Evolutionary conservation across 2,888 invertebrate genomes (phyloP), one percentile per base, ranked within the genome.

Genomic region (Ectropis crepuscularia): DNA sequence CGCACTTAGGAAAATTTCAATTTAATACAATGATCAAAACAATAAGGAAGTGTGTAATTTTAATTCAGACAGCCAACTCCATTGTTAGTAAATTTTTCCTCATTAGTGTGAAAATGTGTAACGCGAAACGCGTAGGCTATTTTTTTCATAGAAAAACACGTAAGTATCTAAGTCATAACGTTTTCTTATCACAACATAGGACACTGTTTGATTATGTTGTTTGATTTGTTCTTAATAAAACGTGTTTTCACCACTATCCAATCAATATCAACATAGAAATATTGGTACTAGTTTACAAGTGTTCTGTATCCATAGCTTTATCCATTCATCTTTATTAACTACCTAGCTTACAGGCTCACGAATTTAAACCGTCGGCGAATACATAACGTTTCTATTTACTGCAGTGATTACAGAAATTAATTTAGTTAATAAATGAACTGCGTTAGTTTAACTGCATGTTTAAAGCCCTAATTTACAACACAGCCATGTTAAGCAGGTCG

Each of bases 401-500:
- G 46, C 10, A 45, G 39, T 6, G 16, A 10, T 39, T 46, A 41
- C 41, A 46, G 36, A 45, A 51, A 47, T 61, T 46, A 51, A 61
- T 50, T 51, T 54, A 45, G 36, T 45, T 54, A 61, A 54, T 49
- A 49, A 42, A 53, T 38, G 11, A 37, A 28, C 50, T 45, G 48
- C 45, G 53, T 58, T 48, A 58, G 43, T 58, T 57, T 36, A 38
- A 62, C 38, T 45, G 28, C 48, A 12, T 10, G 38, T 48, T 45
- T 57, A 49, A 53, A 57, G 36, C 16, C 37, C 37, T 54, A 53
- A 63, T 59, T 59, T 55, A 64, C 9, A 53, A 48, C 64, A 10
- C 37, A 60, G 55, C 51, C 49, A 49, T 65, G 61, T 67, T 55
- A 37, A 55, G 61, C 57, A 60, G 63, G 61, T 63, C 50, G 43